Evolutionary conservation across 2,888 invertebrate species (phyloP).

Genomic region (Pollenia griseotomentosa): DNA sequence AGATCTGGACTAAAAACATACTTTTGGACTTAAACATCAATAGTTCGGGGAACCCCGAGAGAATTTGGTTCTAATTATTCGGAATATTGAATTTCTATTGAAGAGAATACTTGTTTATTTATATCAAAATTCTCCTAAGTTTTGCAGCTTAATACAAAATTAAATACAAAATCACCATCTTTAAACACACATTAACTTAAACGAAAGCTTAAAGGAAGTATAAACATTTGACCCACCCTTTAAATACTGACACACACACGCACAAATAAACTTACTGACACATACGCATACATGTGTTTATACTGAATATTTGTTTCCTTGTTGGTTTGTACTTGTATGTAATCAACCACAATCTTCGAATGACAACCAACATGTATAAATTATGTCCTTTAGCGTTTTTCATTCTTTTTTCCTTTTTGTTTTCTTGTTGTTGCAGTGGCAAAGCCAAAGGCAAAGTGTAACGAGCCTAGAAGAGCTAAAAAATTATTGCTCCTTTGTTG

Average conservation of each 20-base stretch:
- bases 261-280: too few relatives aligned
- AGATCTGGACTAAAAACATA: too few relatives aligned
- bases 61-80: too few relatives aligned
- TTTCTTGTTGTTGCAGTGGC: constrained; percentile 48
- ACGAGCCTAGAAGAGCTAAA: constrained; percentile 65
- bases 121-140: too few relatives aligned
- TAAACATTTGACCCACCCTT: constrained; percentile 7
- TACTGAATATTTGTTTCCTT: not conserved
- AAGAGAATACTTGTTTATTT: too few relatives aligned
- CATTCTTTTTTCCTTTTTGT: constrained; percentile 38
- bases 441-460: constrained; percentile 68
- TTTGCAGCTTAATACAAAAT: too few relatives aligned
- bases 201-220: not conserved
- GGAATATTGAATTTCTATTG: too few relatives aligned
- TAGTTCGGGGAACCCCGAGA: too few relatives aligned
- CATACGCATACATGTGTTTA: not conserved
- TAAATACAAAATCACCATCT: too few relatives aligned
- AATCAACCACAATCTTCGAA: constrained; percentile 63
- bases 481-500: constrained; percentile 68
- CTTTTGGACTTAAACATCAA: too few relatives aligned
- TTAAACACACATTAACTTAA: too few relatives aligned
- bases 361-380: constrained; percentile 65
- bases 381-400: constrained; percentile 67
- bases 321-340: constrained; percentile 41
- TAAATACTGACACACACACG: not conserved